These are phyloP conservation scores for Adelosebastes latens DNA, from an alignment of 2,797 vertebrate genomes.

Conservation along the genomic window DNA sequence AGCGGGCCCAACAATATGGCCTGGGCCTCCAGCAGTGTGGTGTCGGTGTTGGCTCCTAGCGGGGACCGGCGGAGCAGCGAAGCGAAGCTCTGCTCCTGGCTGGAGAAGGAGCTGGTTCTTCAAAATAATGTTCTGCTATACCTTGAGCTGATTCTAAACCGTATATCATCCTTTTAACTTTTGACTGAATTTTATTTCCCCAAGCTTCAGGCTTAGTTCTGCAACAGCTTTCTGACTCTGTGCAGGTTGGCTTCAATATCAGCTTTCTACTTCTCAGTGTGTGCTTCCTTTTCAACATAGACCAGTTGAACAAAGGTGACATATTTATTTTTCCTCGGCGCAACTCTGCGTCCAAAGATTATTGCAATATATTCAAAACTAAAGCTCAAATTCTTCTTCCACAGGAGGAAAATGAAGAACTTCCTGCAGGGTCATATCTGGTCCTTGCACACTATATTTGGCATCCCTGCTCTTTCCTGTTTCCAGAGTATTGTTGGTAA, in stretches of 20 bases:
- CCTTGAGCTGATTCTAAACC: background rate
- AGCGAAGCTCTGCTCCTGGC: too few relatives aligned
- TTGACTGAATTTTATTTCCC: background rate
- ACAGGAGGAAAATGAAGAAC: slow-evolving; percentile 3
- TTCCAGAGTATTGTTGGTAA: slow-evolving; percentile 53
- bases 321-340: background rate
- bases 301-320: background rate
- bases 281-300: background rate
- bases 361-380: background rate
- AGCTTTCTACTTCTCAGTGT: background rate
- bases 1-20: too few relatives aligned
- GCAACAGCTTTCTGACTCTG: background rate
- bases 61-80: rapidly evolving
- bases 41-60: rapidly evolving
- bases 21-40: too few relatives aligned
- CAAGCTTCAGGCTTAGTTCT: background rate
- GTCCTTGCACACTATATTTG: slow-evolving; percentile 33
- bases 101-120: background rate
- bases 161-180: background rate
- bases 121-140: background rate
- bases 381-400: background rate
- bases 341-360: background rate
- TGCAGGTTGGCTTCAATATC: background rate
- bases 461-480: slow-evolving; percentile 43
- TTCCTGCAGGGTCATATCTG: slow-evolving; percentile 37